phyloP scores from a whole-genome alignment of 2,888 invertebrate species.

The Eumacrocentrus americanus region DNA sequence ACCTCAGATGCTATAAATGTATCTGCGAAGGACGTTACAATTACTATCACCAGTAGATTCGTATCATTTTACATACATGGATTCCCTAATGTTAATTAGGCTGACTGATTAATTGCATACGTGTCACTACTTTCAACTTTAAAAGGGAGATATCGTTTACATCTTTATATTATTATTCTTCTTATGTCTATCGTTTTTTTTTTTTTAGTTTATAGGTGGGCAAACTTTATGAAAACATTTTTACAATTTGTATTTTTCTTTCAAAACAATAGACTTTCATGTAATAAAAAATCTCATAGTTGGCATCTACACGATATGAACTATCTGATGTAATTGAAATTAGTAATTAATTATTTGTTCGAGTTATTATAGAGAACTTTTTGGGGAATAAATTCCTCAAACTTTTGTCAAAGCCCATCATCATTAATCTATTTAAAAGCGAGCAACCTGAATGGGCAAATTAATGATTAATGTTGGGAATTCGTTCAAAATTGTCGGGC shows the following conservation, averaged over 20 bases:
- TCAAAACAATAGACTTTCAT: background rate
- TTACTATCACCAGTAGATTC: slow-evolving; percentile 25
- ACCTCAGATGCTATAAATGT: slow-evolving; percentile 12
- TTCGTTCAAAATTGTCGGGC: background rate
- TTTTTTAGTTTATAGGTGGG: background rate
- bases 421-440: too few relatives aligned
- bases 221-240: background rate
- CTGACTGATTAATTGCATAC: background rate
- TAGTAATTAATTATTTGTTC: background rate
- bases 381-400: too few relatives aligned
- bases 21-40: slow-evolving; percentile 23
- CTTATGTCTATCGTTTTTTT: background rate
- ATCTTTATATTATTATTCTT: background rate
- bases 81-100: background rate
- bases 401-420: too few relatives aligned
- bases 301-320: too few relatives aligned
- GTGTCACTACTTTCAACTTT: background rate
- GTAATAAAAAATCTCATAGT: background rate
- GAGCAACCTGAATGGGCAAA: too few relatives aligned
- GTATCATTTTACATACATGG: slow-evolving; percentile 6
- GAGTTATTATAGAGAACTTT: too few relatives aligned
- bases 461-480: background rate
- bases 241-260: background rate
- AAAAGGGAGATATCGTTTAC: background rate
- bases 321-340: background rate